Percentiles rank a stretch among this genome's conserved stretches.
phyloP scores from a whole-genome alignment of 2,888 invertebrate genomes.

The Acrocera orbiculus region DNA sequence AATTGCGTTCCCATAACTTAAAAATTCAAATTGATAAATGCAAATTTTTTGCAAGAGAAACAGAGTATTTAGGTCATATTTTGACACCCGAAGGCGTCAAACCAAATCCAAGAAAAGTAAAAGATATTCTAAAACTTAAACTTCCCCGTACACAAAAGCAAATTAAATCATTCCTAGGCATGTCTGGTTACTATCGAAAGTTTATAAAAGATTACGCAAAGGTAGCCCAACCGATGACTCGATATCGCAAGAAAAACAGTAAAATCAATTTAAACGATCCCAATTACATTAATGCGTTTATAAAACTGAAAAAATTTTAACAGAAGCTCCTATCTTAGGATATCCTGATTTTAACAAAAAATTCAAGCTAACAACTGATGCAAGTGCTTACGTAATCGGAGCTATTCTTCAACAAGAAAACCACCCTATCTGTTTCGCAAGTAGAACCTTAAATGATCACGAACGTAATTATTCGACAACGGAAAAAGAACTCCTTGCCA shows the following conservation, averaged over 20 bases:
- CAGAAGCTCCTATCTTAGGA: constrained; percentile 5
- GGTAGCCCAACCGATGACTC: constrained; percentile 4
- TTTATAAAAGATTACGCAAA: constrained; percentile 7
- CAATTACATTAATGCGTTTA: constrained; percentile 11
- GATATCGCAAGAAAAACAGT: constrained; percentile 3
- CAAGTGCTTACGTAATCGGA: constrained; percentile 4
- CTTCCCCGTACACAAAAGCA: constrained; percentile 5
- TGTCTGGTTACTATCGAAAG: constrained; percentile 8
- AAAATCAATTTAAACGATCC: constrained; percentile 10
- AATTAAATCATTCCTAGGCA: constrained; percentile 8
- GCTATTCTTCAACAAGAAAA: constrained; percentile 5
- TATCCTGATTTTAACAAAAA: constrained; percentile 7
- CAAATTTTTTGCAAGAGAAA: too few relatives aligned
- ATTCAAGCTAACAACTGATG: constrained; percentile 6
- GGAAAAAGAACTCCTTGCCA: constrained; percentile 6
- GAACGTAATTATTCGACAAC: constrained; percentile 1
- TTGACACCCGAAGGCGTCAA: constrained; percentile 3
- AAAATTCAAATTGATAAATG: too few relatives aligned
- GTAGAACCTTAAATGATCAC: constrained; percentile 3
- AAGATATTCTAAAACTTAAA: constrained; percentile 4
- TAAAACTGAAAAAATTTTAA: constrained; percentile 6
- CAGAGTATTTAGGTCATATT: too few relatives aligned
- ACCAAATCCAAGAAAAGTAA: constrained; percentile 6
- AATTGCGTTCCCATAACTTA: too few relatives aligned
- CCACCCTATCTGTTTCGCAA: constrained; percentile 4